These are phyloP conservation scores for Gobius niger DNA, from an alignment of 2,113 vertebrate species.

Conservation along the genomic window DNA sequence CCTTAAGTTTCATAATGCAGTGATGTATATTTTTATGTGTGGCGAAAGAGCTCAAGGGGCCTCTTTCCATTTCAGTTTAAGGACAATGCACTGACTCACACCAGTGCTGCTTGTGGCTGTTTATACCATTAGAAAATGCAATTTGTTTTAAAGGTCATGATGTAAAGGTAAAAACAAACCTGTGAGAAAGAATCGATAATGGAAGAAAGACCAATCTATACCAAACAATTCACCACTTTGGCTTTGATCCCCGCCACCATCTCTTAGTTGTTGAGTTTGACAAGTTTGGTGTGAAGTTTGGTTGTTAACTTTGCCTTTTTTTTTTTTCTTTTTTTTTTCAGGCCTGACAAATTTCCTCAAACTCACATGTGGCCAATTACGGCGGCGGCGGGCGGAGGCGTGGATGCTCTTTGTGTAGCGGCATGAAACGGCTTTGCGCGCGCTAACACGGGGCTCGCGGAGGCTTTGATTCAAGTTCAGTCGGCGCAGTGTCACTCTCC, in stretches of 20 bases:
- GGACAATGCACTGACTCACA: background rate
- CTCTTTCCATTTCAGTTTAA: background rate
- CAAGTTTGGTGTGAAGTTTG: conserved; percentile 1
- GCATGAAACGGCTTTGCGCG: background rate
- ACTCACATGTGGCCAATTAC: conserved; percentile 12
- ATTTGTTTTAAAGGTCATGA: conserved; percentile 1
- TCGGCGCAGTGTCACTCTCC: background rate
- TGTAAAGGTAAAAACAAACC: background rate
- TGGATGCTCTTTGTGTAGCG: background rate
- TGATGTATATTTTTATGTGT: too few relatives aligned
- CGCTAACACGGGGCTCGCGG: background rate
- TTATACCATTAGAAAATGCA: background rate
- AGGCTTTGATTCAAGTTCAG: conserved; percentile 1
- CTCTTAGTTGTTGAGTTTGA: background rate
- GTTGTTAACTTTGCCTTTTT: background rate
- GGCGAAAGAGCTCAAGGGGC: too few relatives aligned
- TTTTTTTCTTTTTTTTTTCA: background rate
- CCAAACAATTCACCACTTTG: background rate
- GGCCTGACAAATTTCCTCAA: background rate
- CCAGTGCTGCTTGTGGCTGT: background rate
- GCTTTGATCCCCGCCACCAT: background rate
- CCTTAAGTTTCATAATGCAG: too few relatives aligned
- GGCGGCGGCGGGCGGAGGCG: background rate
- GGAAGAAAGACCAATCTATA: background rate
- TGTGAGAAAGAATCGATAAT: background rate